Evolutionary conservation across 2,113 vertebrate species (phyloP), one percentile per base, ranked within the genome.

Genomic region (Macquaria australasica): DNA sequence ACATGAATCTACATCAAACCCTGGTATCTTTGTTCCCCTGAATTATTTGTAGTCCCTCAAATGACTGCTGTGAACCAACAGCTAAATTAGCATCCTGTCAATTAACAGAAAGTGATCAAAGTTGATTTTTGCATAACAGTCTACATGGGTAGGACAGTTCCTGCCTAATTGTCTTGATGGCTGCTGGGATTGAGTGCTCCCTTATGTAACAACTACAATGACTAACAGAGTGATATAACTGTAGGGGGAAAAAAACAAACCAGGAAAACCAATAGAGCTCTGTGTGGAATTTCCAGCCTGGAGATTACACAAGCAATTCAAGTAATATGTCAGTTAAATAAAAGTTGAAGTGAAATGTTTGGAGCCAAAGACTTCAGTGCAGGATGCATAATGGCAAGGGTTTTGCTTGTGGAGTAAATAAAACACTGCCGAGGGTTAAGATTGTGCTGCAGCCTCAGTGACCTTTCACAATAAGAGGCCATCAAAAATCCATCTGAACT

Each of bases 181-280:
- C 93, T 93, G 93, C 89, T 89, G 91, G 88, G 89, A 94, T 88
- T 92, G 91, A 94, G 91, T 94, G 95, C 82, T 89, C 89, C 94
- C 91, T 95, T 95, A 95, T 92, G 88, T 88, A 94, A 96, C 91
- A 93, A 94, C 79, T 14, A 3, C 48, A 85, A 89, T 93, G 90
- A 95, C 94, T 95, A 95, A 96, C 12, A 2, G 12, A 56, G 84
- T 25, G 80, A 95, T 94, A 94, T 81, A 45, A 63, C 34, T 45
- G 37, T 12, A 14, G 58, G 64, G 51, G 16, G 2, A 15, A 14
- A 48, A 31, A 55, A 20, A 8, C 15, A 70, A 23, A 60, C 12
- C 50, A 39, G 70, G 31, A 74, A 77, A 87, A 48, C 45, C 31
- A 69, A 70, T 77, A 91, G 81, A 81, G 92, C 87, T 94, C 87